Evolutionary conservation across 2,888 invertebrate species (phyloP).

Genomic region (Thecocarcelia acutangulata): DNA sequence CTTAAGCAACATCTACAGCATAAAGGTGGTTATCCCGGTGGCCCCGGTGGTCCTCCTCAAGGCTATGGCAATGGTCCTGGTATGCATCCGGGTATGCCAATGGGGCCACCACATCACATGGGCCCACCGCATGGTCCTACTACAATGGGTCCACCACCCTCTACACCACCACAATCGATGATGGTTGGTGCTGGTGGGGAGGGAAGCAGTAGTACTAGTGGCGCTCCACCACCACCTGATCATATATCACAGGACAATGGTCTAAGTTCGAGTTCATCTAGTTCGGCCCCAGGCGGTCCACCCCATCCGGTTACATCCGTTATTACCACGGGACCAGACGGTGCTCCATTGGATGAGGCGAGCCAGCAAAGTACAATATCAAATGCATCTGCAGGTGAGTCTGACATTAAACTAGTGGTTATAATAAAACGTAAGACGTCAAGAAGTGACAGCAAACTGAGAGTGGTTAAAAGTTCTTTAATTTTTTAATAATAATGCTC

Average conservation of each 20-base stretch:
- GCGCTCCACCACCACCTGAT: slow-evolving; percentile 79
- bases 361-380: slow-evolving; percentile 96
- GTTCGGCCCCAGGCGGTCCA: slow-evolving; percentile 80
- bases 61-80: slow-evolving; percentile 82
- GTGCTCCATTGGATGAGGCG: slow-evolving; percentile 93
- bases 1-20: slow-evolving; percentile 88
- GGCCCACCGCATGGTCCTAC: slow-evolving; percentile 85
- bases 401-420: too few species aligned
- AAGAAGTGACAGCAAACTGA: too few species aligned
- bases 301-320: slow-evolving; percentile 90
- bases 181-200: slow-evolving; percentile 63
- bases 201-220: slow-evolving; percentile 47
- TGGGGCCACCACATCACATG: slow-evolving; percentile 84
- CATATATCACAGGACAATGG: slow-evolving; percentile 85
- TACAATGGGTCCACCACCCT: slow-evolving; percentile 85
- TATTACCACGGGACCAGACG: slow-evolving; percentile 95
- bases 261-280: slow-evolving; percentile 81
- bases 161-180: slow-evolving; percentile 82
- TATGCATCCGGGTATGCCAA: slow-evolving; percentile 83
- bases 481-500: too few species aligned
- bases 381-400: slow-evolving; percentile 93
- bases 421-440: too few species aligned
- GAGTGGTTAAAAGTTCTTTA: too few species aligned
- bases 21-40: slow-evolving; percentile 84
- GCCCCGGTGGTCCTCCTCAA: slow-evolving; percentile 82